Percentiles rank a stretch among this genome's conserved stretches.
Evolutionary conservation across 2,797 vertebrate species (phyloP).

Genomic region (Myripristis murdjan): DNA sequence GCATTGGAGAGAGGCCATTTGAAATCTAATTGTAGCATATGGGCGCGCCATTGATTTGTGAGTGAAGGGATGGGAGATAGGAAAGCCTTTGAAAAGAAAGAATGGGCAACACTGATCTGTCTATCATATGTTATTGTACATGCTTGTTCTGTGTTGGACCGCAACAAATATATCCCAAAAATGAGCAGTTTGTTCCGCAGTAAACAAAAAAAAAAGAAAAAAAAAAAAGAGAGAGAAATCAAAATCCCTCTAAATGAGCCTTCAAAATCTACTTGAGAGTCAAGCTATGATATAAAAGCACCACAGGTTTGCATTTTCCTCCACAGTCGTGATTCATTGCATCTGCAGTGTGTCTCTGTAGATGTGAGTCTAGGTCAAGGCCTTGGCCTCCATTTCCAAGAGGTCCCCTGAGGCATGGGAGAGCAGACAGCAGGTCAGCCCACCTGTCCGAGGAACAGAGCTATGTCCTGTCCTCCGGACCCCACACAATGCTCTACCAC

Average conservation of each 20-base stretch:
- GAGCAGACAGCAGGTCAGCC: slow-evolving; percentile 79
- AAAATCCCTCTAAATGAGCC: slow-evolving; percentile 4
- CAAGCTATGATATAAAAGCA: slow-evolving; percentile 22
- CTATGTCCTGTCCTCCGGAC: slow-evolving; percentile 73
- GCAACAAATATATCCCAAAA: neutral
- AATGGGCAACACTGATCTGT: neutral
- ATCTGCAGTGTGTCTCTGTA: slow-evolving; percentile 55
- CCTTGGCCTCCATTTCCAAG: slow-evolving; percentile 77
- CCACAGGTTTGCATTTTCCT: slow-evolving; percentile 28
- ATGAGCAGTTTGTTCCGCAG: neutral
- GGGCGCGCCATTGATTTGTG: slow-evolving; percentile 45
- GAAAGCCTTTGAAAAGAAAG: slow-evolving; percentile 14
- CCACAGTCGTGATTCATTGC: slow-evolving; percentile 61
- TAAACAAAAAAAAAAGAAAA: neutral
- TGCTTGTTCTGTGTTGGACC: slow-evolving; percentile 8
- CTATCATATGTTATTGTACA: neutral
- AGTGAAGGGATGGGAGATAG: slow-evolving; percentile 27
- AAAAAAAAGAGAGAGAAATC: too few relatives aligned
- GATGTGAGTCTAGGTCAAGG: slow-evolving; percentile 76
- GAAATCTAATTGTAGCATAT: slow-evolving; percentile 61
- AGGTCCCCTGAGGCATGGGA: slow-evolving; percentile 69
- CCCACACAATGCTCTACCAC: slow-evolving; percentile 41
- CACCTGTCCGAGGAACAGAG: slow-evolving; percentile 75
- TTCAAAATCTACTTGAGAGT: neutral
- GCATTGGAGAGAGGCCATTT: slow-evolving; percentile 61